A percentile compares a stretch with the other conserved stretches of the same genome.
These are phyloP conservation scores for Corydoras sp. DNA, from an alignment of 2,113 vertebrate genomes.

Conservation along the genomic window DNA sequence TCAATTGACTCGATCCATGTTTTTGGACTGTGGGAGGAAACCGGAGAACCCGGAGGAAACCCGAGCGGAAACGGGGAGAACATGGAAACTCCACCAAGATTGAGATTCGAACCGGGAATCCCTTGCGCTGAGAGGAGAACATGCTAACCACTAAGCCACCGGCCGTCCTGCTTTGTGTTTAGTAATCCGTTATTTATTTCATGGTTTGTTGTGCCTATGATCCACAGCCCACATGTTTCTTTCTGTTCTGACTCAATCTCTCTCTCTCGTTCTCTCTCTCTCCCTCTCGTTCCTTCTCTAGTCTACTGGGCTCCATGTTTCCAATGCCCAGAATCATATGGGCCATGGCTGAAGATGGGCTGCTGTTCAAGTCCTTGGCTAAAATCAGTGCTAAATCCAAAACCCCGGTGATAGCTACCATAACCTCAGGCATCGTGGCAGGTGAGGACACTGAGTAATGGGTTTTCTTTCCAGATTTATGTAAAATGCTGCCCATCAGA, in stretches of 20 bases:
- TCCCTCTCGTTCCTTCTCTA: constrained; percentile 48
- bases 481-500: too few species aligned
- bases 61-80: too few species aligned
- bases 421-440: constrained; percentile 80
- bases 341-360: constrained; percentile 93
- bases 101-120: too few species aligned
- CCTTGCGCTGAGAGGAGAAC: too few species aligned
- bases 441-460: constrained; percentile 64
- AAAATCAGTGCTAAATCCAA: constrained; percentile 77
- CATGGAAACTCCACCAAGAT: too few species aligned
- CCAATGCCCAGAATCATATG: constrained; percentile 95
- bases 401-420: constrained; percentile 84
- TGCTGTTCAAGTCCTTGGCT: constrained; percentile 87
- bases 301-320: constrained; percentile 92
- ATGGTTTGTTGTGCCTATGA: background rate
- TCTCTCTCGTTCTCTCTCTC: constrained; percentile 26
- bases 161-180: too few species aligned
- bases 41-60: too few species aligned
- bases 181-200: background rate
- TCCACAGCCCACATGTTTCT: too few species aligned
- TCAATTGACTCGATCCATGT: too few species aligned
- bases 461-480: background rate
- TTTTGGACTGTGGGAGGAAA: too few species aligned
- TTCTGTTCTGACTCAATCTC: background rate
- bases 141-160: too few species aligned